Conservation (phyloP, 2,113 vertebrate species). For the Nothoprocta pentlandii region DNA sequence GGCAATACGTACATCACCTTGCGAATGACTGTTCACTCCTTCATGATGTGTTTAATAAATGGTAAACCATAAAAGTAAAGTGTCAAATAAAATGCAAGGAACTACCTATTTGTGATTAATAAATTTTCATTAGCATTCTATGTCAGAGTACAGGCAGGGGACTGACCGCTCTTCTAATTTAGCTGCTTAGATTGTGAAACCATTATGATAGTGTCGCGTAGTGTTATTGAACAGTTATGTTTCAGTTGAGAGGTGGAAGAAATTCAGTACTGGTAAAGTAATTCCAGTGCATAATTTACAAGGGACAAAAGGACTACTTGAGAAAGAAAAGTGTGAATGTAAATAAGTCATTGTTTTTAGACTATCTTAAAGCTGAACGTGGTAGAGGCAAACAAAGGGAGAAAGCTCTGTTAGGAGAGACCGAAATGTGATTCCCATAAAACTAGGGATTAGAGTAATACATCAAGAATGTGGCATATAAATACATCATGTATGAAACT, state of each 20-base stretch:
- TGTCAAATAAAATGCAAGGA: background rate
- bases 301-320: background rate
- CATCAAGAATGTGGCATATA: background rate
- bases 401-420: background rate
- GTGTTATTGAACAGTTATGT: background rate
- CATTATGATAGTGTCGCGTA: background rate
- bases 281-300: background rate
- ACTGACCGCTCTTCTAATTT: background rate
- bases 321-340: background rate
- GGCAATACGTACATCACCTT: background rate
- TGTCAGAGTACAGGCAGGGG: background rate
- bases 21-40: background rate
- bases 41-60: background rate
- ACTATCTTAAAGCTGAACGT: background rate
- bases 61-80: background rate
- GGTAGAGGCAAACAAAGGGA: background rate
- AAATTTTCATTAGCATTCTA: background rate
- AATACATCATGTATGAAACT: background rate
- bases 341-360: background rate
- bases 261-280: background rate
- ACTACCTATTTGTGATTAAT: background rate
- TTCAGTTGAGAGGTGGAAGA: background rate
- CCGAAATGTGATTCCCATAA: background rate
- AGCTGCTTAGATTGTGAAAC: background rate
- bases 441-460: background rate